phyloP scores from a whole-genome alignment of 1,140 invertebrate species.

The Drosophila repleta region DNA sequence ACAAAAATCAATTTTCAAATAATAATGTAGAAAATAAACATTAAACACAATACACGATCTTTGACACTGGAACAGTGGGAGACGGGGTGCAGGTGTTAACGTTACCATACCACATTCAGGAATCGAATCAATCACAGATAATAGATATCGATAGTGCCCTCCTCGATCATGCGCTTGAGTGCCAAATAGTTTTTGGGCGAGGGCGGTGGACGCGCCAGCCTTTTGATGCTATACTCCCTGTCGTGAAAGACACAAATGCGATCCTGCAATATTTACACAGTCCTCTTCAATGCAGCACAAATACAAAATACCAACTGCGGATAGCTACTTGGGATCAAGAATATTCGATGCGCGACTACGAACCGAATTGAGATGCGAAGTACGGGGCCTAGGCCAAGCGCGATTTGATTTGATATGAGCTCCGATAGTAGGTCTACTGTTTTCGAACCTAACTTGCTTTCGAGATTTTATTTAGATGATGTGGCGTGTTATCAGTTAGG shows the following conservation, averaged over 20 bases:
- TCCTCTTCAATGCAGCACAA: conserved; percentile 12
- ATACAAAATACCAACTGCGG: neutral
- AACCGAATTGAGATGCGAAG: neutral
- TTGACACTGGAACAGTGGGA: conserved; percentile 12
- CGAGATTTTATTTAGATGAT: conserved; percentile 11
- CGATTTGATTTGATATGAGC: conserved; percentile 11
- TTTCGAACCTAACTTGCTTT: neutral
- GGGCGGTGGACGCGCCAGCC: conserved; percentile 73
- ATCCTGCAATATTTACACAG: conserved; percentile 72
- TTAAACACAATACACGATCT: conserved; percentile 42
- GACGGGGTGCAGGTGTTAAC: conserved; percentile 21
- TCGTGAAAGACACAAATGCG: conserved; percentile 77
- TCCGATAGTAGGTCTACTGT: conserved; percentile 11
- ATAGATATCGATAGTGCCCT: conserved; percentile 72
- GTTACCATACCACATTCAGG: conserved; percentile 8
- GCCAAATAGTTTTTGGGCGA: conserved; percentile 76
- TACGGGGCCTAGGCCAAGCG: conserved; percentile 18
- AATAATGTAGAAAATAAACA: conserved; percentile 4
- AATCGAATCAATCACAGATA: conserved; percentile 56
- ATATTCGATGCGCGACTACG: neutral
- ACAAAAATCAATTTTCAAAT: conserved; percentile 8
- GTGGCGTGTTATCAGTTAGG: conserved; percentile 20
- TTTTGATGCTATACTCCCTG: conserved; percentile 74
- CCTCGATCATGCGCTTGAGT: conserved; percentile 78
- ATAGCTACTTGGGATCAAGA: conserved; percentile 15